phyloP scores from a whole-genome alignment of 37 sponge, comb jelly and placozoan genomes.

The Theonella swinhoei region DNA sequence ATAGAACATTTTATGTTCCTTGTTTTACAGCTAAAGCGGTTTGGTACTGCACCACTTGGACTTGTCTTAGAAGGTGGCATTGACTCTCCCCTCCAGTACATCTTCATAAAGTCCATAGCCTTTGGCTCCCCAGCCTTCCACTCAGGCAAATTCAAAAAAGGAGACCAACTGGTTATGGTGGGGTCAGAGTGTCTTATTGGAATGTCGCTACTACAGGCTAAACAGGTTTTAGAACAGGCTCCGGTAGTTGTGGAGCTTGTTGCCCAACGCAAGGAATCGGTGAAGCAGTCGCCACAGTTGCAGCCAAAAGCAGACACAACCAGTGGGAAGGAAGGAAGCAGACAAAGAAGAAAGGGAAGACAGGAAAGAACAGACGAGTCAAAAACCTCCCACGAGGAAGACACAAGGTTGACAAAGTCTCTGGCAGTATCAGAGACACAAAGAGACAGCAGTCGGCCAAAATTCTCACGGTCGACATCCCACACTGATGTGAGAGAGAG shows the following conservation, averaged over 20 bases:
- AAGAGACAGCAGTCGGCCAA: neutral
- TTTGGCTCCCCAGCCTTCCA: conserved; percentile 52
- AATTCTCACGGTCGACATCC: neutral
- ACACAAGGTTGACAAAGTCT: neutral
- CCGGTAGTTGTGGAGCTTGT: conserved; percentile 48
- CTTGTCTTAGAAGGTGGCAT: conserved; percentile 65
- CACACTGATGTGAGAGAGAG: neutral
- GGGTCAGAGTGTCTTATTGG: conserved; percentile 73
- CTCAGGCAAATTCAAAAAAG: conserved; percentile 23
- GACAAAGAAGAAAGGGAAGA: no score
- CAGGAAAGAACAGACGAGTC: neutral
- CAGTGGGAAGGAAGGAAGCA: neutral
- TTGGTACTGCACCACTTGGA: conserved; percentile 37
- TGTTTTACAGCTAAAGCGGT: conserved; percentile 16
- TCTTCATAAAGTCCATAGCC: conserved; percentile 50
- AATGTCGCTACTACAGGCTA: conserved; percentile 48
- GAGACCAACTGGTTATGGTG: conserved; percentile 78
- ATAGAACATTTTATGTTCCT: no score
- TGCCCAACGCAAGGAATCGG: conserved; percentile 43
- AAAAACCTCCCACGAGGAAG: neutral
- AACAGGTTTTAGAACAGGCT: conserved; percentile 28
- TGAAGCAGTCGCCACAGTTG: conserved; percentile 3
- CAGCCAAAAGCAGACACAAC: neutral
- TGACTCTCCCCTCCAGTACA: conserved; percentile 62
- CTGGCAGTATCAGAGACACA: neutral